These are phyloP conservation scores for Aleiodes leptofemur DNA, from an alignment of 2,888 invertebrate genomes.

Conservation along the genomic window DNA sequence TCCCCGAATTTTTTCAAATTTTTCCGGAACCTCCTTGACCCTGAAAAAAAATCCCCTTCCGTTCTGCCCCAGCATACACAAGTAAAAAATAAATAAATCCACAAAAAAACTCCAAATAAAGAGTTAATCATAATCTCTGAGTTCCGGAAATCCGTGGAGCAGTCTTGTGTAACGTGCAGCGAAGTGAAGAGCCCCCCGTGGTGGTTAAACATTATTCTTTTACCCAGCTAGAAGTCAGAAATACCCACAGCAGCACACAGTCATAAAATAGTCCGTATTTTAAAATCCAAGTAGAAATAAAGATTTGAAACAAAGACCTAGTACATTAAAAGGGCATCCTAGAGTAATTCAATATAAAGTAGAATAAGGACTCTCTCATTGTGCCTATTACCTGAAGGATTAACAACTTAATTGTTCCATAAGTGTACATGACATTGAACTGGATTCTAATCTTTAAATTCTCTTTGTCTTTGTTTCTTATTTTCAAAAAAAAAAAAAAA, in stretches of 20 bases:
- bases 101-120: constrained; percentile 10
- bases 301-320: neutral
- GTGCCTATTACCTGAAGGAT: constrained; percentile 5
- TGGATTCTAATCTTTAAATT: constrained; percentile 22
- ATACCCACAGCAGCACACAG: constrained; percentile 3
- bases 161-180: constrained; percentile 53
- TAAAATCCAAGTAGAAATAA: neutral
- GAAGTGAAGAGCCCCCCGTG: constrained; percentile 44
- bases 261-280: constrained; percentile 15
- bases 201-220: constrained; percentile 10
- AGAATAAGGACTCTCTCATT: neutral
- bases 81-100: neutral
- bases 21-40: no score
- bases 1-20: no score
- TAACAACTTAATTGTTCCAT: constrained; percentile 38
- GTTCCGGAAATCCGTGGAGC: constrained; percentile 38
- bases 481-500: neutral
- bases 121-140: constrained; percentile 22
- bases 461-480: constrained; percentile 12
- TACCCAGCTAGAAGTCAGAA: neutral
- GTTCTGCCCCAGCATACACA: no score
- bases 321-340: neutral
- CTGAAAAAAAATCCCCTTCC: no score
- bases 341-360: neutral
- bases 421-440: constrained; percentile 26